phyloP scores from a whole-genome alignment of 2,797 vertebrate species.

The Falco cherrug region DNA sequence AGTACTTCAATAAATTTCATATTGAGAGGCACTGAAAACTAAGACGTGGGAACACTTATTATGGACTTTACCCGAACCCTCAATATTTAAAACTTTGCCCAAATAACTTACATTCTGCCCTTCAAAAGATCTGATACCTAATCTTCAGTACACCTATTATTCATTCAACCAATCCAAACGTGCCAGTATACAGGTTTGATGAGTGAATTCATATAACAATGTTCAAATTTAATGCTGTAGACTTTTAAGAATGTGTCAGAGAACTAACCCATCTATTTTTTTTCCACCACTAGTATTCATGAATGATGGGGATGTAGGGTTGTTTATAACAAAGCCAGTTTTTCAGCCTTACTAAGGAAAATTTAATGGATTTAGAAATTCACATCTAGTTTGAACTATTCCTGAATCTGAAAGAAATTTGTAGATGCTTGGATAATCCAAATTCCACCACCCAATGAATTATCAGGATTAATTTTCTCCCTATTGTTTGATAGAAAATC shows the following conservation, averaged over 20 bases:
- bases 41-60: neutral
- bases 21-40: neutral
- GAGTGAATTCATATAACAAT: neutral
- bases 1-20: neutral
- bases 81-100: neutral
- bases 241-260: neutral
- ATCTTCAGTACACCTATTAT: neutral
- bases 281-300: neutral
- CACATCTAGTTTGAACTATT: neutral
- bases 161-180: neutral
- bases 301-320: neutral
- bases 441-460: neutral
- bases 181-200: neutral
- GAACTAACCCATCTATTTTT: neutral
- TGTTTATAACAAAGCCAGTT: neutral
- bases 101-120: neutral
- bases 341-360: neutral
- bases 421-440: neutral
- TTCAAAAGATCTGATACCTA: neutral
- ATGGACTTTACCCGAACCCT: neutral
- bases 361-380: neutral
- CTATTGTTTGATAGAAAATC: neutral
- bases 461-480: neutral
- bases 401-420: neutral
- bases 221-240: neutral